These are phyloP conservation scores for Sus scrofa DNA, from an alignment of 2,113 vertebrate species.

Conservation along the genomic window DNA sequence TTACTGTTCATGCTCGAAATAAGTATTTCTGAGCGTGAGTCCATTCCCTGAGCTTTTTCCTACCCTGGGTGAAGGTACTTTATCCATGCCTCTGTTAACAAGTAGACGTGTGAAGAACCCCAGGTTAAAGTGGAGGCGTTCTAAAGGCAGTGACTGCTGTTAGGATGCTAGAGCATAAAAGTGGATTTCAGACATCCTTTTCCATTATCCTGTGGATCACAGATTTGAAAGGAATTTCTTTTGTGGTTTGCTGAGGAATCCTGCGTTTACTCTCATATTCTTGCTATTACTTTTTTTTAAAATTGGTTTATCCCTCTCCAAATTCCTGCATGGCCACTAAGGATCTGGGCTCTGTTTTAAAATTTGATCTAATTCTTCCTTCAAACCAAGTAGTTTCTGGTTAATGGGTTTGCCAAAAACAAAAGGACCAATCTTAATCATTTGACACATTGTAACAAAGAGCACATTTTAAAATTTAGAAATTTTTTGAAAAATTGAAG, in stretches of 20 bases:
- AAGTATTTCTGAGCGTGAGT: background rate
- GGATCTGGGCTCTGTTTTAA: background rate
- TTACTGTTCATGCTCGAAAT: background rate
- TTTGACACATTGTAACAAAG: background rate
- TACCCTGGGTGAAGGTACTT: background rate
- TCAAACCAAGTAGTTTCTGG: background rate
- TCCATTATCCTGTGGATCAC: background rate
- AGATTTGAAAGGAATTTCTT: background rate
- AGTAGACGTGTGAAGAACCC: background rate
- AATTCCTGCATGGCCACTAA: background rate
- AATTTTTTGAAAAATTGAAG: too few relatives aligned
- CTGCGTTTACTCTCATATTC: background rate
- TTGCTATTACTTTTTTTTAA: background rate
- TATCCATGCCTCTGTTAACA: background rate
- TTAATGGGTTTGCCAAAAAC: slow-evolving; percentile 12
- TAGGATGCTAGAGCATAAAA: background rate
- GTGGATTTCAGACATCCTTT: background rate
- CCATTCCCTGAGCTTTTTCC: background rate
- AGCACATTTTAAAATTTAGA: background rate
- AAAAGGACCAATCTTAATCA: background rate
- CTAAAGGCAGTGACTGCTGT: background rate
- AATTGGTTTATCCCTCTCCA: background rate
- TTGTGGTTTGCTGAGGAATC: background rate
- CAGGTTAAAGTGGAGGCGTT: background rate
- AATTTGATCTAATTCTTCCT: background rate